These are phyloP conservation scores for Callinectes sapidus DNA, from an alignment of 2,888 invertebrate genomes.

Conservation along the genomic window DNA sequence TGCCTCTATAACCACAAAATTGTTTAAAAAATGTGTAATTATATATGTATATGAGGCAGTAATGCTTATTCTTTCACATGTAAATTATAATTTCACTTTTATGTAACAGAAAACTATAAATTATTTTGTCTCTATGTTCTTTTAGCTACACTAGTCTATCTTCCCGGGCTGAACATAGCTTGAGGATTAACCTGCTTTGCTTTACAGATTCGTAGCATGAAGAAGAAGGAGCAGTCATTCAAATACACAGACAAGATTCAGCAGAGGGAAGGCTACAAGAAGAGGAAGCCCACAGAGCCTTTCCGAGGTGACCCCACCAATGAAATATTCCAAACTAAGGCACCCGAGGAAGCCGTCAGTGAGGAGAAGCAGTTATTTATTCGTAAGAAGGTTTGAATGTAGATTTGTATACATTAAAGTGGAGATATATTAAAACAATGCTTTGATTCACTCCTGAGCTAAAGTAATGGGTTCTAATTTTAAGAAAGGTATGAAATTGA, in stretches of 20 bases:
- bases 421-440: no score
- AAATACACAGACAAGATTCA: conserved; percentile 45
- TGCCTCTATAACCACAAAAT: no score
- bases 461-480: no score
- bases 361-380: conserved; percentile 52
- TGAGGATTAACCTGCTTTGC: background rate
- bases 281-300: conserved; percentile 30
- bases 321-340: conserved; percentile 59
- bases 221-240: background rate
- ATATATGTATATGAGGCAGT: background rate
- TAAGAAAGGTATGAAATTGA: no score
- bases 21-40: background rate
- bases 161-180: background rate
- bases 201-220: conserved; percentile 31
- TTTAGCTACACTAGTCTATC: background rate
- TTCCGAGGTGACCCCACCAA: conserved; percentile 57
- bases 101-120: no score
- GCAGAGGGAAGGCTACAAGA: conserved; percentile 33
- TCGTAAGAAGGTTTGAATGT: conserved; percentile 40
- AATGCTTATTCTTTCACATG: no score
- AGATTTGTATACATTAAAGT: background rate
- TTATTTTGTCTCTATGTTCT: no score
- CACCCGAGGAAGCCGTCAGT: conserved; percentile 47
- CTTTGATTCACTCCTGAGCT: no score
- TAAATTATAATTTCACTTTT: no score